Evolutionary conservation across 1,140 invertebrate genomes (phyloP).

Genomic region (Colletes gigas): DNA sequence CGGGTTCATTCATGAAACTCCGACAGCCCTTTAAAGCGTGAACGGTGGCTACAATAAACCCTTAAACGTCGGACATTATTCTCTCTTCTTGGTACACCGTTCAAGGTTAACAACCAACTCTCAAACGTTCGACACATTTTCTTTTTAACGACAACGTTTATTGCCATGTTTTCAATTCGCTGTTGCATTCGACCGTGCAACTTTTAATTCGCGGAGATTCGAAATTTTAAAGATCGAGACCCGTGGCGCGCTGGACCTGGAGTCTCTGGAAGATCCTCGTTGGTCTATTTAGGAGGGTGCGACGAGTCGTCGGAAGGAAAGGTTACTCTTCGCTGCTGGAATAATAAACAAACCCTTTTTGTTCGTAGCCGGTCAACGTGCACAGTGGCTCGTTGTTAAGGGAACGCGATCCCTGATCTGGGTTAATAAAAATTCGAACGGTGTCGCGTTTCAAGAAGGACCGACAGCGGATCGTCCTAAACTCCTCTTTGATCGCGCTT

Average conservation of each 20-base stretch:
- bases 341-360: constrained; percentile 64
- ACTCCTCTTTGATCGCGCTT: constrained; percentile 25
- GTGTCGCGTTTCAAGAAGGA: constrained; percentile 51
- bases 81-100: not conserved
- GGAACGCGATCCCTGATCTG: constrained; percentile 30
- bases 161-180: no score
- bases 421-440: constrained; percentile 53
- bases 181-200: not conserved
- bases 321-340: constrained; percentile 41
- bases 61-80: not conserved
- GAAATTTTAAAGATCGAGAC: no score
- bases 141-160: no score
- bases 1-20: constrained; percentile 58
- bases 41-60: not conserved
- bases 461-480: constrained; percentile 12
- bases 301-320: constrained; percentile 9
- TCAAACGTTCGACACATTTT: no score
- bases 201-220: no score
- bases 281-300: no score
- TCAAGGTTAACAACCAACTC: not conserved
- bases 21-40: constrained; percentile 29
- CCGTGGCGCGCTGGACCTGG: no score
- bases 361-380: not conserved
- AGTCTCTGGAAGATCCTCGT: no score
- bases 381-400: constrained; percentile 45